These are phyloP conservation scores for Megalops cyprinoides DNA, from an alignment of 2,797 vertebrate species.

Conservation along the genomic window DNA sequence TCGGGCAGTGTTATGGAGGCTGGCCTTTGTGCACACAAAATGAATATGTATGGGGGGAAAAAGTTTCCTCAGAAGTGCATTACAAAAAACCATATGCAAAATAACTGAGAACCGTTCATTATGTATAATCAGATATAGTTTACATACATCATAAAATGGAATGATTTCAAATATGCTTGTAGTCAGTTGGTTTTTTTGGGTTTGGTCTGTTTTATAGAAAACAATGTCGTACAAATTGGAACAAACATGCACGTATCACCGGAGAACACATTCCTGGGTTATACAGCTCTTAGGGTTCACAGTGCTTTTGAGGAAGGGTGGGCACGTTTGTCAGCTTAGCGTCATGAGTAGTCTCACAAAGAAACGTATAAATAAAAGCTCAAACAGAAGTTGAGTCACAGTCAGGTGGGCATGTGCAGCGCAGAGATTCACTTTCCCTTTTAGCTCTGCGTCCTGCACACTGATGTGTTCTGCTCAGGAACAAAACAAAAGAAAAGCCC, in stretches of 20 bases:
- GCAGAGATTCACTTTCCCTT: neutral
- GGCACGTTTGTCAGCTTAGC: neutral
- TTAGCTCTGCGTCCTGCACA: neutral
- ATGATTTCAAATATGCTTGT: neutral
- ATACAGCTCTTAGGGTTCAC: slow-evolving; percentile 1
- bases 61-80: slow-evolving; percentile 1
- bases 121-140: neutral
- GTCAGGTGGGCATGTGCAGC: neutral
- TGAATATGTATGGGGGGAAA: neutral
- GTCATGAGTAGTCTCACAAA: neutral
- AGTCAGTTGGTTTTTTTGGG: neutral
- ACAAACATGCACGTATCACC: neutral
- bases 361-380: neutral
- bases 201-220: neutral
- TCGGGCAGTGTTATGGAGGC: neutral
- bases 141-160: neutral
- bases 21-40: neutral
- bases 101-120: neutral
- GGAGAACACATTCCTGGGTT: neutral
- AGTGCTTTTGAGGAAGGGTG: neutral
- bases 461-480: neutral
- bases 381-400: neutral
- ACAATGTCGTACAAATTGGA: neutral
- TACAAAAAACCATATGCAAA: neutral
- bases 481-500: neutral